Evolutionary conservation across 1,140 invertebrate genomes (phyloP), one percentile per base, ranked within the genome.

Genomic region (Chrysopa pallens): DNA sequence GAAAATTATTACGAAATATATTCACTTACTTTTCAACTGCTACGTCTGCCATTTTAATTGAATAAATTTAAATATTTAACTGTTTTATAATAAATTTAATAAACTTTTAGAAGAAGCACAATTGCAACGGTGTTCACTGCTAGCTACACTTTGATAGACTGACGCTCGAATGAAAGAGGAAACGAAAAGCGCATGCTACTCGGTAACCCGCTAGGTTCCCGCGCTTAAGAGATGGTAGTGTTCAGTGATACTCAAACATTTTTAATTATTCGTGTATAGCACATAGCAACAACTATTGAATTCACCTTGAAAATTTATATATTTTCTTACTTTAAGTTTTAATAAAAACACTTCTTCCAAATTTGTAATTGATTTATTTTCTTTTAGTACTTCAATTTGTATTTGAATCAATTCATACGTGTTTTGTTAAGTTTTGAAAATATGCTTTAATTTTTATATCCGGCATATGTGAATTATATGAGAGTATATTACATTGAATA

Each of bases 1-100:
- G 5, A 23, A 23, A 23, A 3, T 23, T 5, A 3, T 23, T 3
- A 23, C 5, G 5, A 23, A 12, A 11, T 33, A 33, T 33, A 12
- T 11, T 12, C 46, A 55, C 56, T 56, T 51, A 58, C 56, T 42
- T 50, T 45, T 54, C 47, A 36, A 46, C 41, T 40, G 45, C 46
- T 31, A 49, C 55, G 29, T 58, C 56, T 49, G 56, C 54, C 56
- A 58, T 58, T 49, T 35, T 55, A 37, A 11, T 33, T 33, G 31
- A 11, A 11, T 33, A 33, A 11, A 33, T 33, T 33, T 33, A 33
- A 9, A 33, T 12, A 33, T 4, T 11, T 33, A 11, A 33, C 31
- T 33, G 31, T 11, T 11, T 23, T 23, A 3, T 23, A 23, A 23
- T 23, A 33, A 11, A 33, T 4, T 12, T 33, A 12, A 33, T 33